phyloP scores from a whole-genome alignment of 2,113 vertebrate genomes.

The Oryzias curvinotus region DNA sequence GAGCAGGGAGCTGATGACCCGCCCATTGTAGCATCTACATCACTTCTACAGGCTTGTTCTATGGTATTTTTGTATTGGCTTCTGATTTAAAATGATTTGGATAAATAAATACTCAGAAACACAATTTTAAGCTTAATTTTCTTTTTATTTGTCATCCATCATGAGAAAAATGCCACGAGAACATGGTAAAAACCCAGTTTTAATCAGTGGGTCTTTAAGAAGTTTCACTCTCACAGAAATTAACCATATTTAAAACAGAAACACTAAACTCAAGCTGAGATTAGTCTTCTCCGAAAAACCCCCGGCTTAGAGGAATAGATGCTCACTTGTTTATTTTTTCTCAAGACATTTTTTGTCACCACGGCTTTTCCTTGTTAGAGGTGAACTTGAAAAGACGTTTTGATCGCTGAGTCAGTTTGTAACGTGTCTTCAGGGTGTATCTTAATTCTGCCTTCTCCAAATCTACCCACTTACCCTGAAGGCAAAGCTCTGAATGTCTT shows the following conservation, averaged over 20 bases:
- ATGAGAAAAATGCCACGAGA: no score
- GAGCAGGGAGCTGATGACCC: no score
- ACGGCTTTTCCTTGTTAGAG: conserved; percentile 61
- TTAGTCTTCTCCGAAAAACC: conserved; percentile 7
- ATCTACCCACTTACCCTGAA: conserved; percentile 73
- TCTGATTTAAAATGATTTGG: no score
- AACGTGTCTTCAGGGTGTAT: conserved; percentile 70
- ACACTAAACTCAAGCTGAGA: not conserved
- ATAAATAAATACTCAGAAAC: no score
- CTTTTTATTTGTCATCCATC: no score
- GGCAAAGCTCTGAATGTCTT: conserved; percentile 72
- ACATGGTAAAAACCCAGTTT: no score
- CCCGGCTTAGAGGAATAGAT: conserved; percentile 10
- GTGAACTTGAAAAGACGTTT: conserved; percentile 73
- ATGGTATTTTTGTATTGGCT: no score
- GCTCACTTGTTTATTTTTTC: conserved; percentile 33
- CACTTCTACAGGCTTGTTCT: no score
- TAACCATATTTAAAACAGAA: conserved; percentile 10
- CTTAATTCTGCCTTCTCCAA: conserved; percentile 66
- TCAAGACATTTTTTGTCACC: conserved; percentile 35
- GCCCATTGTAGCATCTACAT: no score
- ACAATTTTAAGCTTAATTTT: no score
- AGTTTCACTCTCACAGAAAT: conserved; percentile 7
- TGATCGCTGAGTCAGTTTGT: conserved; percentile 72
- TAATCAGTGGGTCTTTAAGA: no score